Evolutionary conservation across 1,140 invertebrate species (phyloP).

Genomic region (Bradynema listronoti): DNA sequence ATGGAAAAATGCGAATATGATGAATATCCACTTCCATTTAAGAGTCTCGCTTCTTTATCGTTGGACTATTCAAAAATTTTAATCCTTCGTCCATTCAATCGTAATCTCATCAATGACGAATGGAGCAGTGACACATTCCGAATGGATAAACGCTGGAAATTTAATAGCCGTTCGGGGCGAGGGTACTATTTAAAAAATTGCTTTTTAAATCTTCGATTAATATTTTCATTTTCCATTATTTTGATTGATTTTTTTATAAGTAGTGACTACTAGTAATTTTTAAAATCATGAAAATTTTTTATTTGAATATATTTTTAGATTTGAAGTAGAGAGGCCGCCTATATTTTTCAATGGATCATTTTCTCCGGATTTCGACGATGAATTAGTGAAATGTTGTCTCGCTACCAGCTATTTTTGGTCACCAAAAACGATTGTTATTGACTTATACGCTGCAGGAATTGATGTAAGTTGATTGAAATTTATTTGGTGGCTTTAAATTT

Average conservation of each 20-base stretch:
- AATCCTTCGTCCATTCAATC: not conserved
- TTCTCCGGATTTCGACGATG: not conserved
- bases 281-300: too few relatives aligned
- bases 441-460: constrained; percentile 16
- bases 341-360: not conserved
- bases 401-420: constrained; percentile 22
- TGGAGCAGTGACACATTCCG: constrained; percentile 8
- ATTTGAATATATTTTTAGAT: not conserved
- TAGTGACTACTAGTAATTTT: too few relatives aligned
- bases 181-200: not conserved
- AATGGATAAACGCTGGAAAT: not conserved
- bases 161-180: not conserved
- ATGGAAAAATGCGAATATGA: constrained; percentile 3
- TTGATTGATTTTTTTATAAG: too few relatives aligned
- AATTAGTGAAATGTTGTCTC: constrained; percentile 14
- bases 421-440: constrained; percentile 15
- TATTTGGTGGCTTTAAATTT: not conserved
- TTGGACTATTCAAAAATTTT: not conserved
- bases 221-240: too few relatives aligned
- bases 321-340: not conserved
- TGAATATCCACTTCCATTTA: not conserved
- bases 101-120: constrained; percentile 2
- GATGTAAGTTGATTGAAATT: constrained; percentile 13
- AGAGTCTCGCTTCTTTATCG: not conserved
- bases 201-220: not conserved